phyloP scores from a whole-genome alignment of 2,888 invertebrate genomes.

The Drosophila mimica region DNA sequence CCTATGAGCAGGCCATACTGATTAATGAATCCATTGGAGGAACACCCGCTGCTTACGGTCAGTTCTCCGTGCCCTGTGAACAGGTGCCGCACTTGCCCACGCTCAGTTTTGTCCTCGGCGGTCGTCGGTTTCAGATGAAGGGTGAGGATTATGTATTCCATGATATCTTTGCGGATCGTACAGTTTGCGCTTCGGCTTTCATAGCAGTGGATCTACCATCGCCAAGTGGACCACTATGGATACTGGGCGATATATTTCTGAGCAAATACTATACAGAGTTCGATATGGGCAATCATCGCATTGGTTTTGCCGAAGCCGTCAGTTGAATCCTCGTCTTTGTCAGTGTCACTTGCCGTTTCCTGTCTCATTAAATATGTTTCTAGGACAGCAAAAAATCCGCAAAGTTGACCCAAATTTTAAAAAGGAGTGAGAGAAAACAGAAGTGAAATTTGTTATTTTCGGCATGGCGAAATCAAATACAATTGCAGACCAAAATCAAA shows the following conservation, averaged over 20 bases:
- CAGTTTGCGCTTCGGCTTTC: constrained; percentile 86
- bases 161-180: constrained; percentile 91
- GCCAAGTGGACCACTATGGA: constrained; percentile 71
- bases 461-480: not conserved
- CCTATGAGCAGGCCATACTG: constrained; percentile 89
- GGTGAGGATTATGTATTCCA: constrained; percentile 94
- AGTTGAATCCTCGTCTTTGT: constrained; percentile 30
- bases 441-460: not conserved
- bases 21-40: constrained; percentile 93
- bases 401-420: constrained; percentile 22
- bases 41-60: constrained; percentile 92
- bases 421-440: constrained; percentile 1
- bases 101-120: constrained; percentile 91
- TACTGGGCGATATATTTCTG: constrained; percentile 70
- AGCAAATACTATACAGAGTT: constrained; percentile 73
- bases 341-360: not conserved
- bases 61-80: constrained; percentile 92
- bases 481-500: not conserved
- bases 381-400: constrained; percentile 43
- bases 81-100: constrained; percentile 91
- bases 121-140: constrained; percentile 89
- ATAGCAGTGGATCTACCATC: constrained; percentile 72
- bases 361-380: constrained; percentile 43
- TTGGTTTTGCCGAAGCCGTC: constrained; percentile 84
- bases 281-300: constrained; percentile 73